Evolutionary conservation across 1,140 invertebrate species (phyloP).

Genomic region (Drosophila gunungcola): DNA sequence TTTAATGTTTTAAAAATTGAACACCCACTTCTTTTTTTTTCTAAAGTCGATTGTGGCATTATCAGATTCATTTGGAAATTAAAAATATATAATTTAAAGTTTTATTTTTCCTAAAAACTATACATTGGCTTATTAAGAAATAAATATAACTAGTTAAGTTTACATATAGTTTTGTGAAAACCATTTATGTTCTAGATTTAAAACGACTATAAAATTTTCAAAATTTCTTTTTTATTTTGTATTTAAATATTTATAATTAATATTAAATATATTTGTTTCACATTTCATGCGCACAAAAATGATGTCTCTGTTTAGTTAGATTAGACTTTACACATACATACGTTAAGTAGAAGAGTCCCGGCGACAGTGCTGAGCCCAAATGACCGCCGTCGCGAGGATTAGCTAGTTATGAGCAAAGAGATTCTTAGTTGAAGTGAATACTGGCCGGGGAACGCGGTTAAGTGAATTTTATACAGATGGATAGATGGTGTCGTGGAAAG

Average conservation of each 20-base stretch:
- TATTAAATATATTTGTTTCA: not conserved
- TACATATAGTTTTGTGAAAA: no score
- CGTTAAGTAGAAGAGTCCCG: constrained; percentile 29
- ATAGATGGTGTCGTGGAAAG: not conserved
- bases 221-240: not conserved
- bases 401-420: not conserved
- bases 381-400: constrained; percentile 9
- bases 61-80: no score
- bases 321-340: constrained; percentile 11
- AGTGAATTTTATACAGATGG: constrained; percentile 32
- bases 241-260: not conserved
- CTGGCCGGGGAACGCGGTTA: not conserved
- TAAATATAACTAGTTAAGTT: no score
- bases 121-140: no score
- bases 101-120: no score
- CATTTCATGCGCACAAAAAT: not conserved
- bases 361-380: constrained; percentile 6
- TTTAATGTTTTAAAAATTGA: no score
- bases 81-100: no score
- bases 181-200: no score
- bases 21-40: no score
- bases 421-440: constrained; percentile 20
- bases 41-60: no score
- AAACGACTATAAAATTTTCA: not conserved
- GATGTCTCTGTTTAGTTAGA: constrained; percentile 14